Conservation (phyloP, 2,888 invertebrate genomes). For the Habrosyne pyritoides region DNA sequence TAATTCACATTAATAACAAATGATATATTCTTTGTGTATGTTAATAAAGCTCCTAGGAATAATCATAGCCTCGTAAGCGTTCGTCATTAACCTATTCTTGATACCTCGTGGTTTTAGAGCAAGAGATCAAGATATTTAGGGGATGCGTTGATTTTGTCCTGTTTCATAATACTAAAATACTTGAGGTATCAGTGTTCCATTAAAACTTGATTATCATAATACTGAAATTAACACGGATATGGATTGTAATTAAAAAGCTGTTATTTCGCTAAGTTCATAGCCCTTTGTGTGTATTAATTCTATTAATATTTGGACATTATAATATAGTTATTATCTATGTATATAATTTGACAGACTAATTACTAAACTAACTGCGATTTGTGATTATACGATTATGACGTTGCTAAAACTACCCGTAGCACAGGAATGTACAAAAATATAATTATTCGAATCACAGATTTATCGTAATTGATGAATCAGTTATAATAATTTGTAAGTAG, state of each 20-base stretch:
- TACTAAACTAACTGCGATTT: slow-evolving; percentile 19
- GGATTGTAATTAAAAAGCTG: slow-evolving; percentile 23
- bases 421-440: slow-evolving; percentile 81
- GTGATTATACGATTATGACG: slow-evolving; percentile 30
- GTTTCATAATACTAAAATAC: slow-evolving; percentile 20
- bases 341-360: slow-evolving; percentile 42
- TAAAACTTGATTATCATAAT: slow-evolving; percentile 37
- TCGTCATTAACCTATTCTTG: slow-evolving; percentile 2
- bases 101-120: background rate
- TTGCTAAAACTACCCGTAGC: slow-evolving; percentile 67
- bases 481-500: slow-evolving; percentile 22
- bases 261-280: slow-evolving; percentile 45
- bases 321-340: slow-evolving; percentile 34
- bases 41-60: slow-evolving; percentile 45
- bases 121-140: background rate
- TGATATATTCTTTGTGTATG: slow-evolving; percentile 33
- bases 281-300: slow-evolving; percentile 27
- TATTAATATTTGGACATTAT: slow-evolving; percentile 36
- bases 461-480: slow-evolving; percentile 45
- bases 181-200: slow-evolving; percentile 14
- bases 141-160: slow-evolving; percentile 24
- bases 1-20: slow-evolving; percentile 26
- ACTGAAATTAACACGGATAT: slow-evolving; percentile 43
- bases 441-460: slow-evolving; percentile 71
- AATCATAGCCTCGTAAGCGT: slow-evolving; percentile 39